Base-by-base conservation (phyloP, 2,888 invertebrate species). In the Eupsilia transversa region DNA sequence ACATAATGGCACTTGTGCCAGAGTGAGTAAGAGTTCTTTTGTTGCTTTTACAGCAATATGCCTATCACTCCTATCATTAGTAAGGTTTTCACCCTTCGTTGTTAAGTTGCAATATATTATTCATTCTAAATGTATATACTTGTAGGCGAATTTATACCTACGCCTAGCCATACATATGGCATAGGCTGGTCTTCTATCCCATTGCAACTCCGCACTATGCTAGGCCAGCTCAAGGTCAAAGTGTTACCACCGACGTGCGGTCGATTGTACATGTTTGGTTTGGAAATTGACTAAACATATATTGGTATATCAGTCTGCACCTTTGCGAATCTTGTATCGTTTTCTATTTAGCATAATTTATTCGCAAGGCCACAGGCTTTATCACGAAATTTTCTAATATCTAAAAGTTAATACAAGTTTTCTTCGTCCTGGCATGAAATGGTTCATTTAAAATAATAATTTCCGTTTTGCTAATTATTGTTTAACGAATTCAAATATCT, bases 261-360 rank as follows among this genome's bases (percentile, higher is more conserved):
- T 20, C 41, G 20, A 43, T 20, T 6, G 10, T 27, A 38, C 43
- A 7, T 17, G 27, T 52, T 64, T 38, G 20, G 23, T 60, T 33
- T 60, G 7, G 3, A 17, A 17, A 0, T 35, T 54, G 12, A 5
- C 46, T 54, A 41, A n/a, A n/a, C n/a, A n/a, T n/a, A n/a, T n/a
- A n/a, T 12, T 52, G n/a, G 1, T 12, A n/a, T 52, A 2, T 6
- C n/a, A 54, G 43, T 46, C 59, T 74, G n/a, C 59, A 65, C 3
- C 30, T 69, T 79, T 43, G 60, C 49, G 17, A 72, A 52, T 60
- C 43, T 59, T 52, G 54, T 69, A 27, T 68, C 54, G 35, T 79
- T 72, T 75, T 52, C 35, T 70, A 57, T 60, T 77, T 84, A 67
- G 38, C 78, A 84, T 84, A 72, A 84, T 79, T 85, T 76, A 85